These are phyloP conservation scores for Athalia rosae DNA, from an alignment of 2,888 invertebrate species.

Conservation along the genomic window DNA sequence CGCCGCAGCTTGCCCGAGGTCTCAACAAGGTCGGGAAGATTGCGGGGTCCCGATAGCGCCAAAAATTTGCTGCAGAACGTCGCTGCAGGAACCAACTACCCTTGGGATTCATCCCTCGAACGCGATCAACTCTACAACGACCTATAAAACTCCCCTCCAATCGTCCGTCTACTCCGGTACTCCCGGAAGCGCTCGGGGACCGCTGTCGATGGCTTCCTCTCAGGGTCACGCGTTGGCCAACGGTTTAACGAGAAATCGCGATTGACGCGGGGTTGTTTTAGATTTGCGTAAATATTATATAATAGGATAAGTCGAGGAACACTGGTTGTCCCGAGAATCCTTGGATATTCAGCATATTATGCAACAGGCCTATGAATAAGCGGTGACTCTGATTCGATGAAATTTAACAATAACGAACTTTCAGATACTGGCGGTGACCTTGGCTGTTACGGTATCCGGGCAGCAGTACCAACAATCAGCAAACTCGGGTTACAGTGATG, in stretches of 20 bases:
- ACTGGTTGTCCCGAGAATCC: too few species aligned
- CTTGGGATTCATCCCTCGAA: not conserved
- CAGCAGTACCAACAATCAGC: slow-evolving; percentile 70
- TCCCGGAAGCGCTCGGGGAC: slow-evolving; percentile 19
- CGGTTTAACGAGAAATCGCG: not conserved
- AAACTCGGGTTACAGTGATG: slow-evolving; percentile 70
- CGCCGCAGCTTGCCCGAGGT: slow-evolving; percentile 24
- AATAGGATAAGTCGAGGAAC: too few species aligned
- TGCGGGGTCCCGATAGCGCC: slow-evolving; percentile 39
- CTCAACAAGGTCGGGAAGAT: slow-evolving; percentile 4
- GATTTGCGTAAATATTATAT: too few species aligned
- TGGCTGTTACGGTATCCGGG: slow-evolving; percentile 74
- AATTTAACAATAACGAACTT: slow-evolving; percentile 35
- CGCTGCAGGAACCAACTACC: not conserved
- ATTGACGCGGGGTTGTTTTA: not conserved
- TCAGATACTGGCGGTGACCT: slow-evolving; percentile 69
- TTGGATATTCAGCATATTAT: too few species aligned
- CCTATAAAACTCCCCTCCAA: slow-evolving; percentile 2
- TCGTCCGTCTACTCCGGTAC: slow-evolving; percentile 13
- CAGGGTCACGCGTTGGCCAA: slow-evolving; percentile 22
- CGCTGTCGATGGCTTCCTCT: slow-evolving; percentile 14
- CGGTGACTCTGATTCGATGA: not conserved
- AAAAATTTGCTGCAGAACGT: slow-evolving; percentile 27
- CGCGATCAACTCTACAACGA: not conserved
- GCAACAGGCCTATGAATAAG: not conserved